Percentiles rank a stretch among this genome's conserved stretches.
phyloP scores from a whole-genome alignment of 2,888 invertebrate species.

The Pimpla rufipes region DNA sequence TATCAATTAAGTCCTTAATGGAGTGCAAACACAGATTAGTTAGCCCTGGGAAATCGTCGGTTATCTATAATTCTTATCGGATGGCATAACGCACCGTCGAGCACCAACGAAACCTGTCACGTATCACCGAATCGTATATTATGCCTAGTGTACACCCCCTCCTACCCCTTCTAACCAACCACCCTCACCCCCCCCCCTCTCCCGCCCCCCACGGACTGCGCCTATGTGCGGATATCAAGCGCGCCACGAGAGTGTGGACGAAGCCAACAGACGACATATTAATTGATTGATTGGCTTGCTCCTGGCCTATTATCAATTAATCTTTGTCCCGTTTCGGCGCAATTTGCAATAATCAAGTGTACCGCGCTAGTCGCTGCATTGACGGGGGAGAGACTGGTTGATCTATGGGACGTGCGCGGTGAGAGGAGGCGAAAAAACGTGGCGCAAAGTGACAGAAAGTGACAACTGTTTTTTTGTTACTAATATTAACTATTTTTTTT shows the following conservation, averaged over 20 bases:
- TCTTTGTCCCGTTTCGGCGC: conserved; percentile 55
- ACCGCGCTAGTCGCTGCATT: neutral
- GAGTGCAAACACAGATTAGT: conserved; percentile 33
- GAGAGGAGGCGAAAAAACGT: too few species aligned
- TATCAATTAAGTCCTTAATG: conserved; percentile 36
- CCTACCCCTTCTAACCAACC: too few species aligned
- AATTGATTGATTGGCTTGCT: conserved; percentile 58
- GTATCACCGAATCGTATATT: conserved; percentile 30
- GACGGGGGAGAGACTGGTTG: neutral
- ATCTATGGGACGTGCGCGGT: too few species aligned
- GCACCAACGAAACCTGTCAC: conserved; percentile 36
- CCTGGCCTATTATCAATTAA: conserved; percentile 60
- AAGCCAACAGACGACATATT: conserved; percentile 46
- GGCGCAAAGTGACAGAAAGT: too few species aligned
- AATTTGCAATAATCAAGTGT: conserved; percentile 60
- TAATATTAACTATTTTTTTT: too few species aligned
- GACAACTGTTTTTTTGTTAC: too few species aligned
- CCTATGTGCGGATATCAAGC: neutral
- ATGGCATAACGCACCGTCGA: conserved; percentile 41
- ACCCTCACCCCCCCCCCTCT: too few species aligned
- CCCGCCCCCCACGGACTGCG: neutral
- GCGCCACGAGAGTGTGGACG: conserved; percentile 3
- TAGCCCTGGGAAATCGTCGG: neutral
- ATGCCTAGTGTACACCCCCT: neutral
- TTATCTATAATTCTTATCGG: conserved; percentile 51